Evolutionary conservation across 2,888 invertebrate genomes (phyloP), one percentile per base, ranked within the genome.

Genomic region (Sphecodes monilicornis): DNA sequence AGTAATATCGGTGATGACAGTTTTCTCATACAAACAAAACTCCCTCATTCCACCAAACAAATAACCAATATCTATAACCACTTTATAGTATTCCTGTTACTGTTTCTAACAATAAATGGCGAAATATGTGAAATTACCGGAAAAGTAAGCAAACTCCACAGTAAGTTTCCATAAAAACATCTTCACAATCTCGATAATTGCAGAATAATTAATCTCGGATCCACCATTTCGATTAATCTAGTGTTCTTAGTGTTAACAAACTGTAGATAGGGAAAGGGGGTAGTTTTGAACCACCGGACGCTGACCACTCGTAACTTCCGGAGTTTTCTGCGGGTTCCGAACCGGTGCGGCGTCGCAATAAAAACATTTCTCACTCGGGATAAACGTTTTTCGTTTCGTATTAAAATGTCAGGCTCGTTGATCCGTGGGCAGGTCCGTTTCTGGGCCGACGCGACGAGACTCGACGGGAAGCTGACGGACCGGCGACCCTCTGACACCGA

Each of bases 401-500:
- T 88, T 81, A 80, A 72, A 83, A 89, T 79, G 81, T 84, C 76
- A 80, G 66, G 75, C 84, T 84, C 87, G 82, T 76, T 85, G 76
- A 86, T 89, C 78, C 84, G 76, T 74, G 66, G 76, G 68, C 73
- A 71, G 68, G 89, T 82, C 82, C 78, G 90, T 85, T 89, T 85
- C 80, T 85, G 81, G 82, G 84, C 84, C 89, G 87, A 79, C 60
- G 60, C 60, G 60, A 60, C 29, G 50, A 11, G 41, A 41, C 41
- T 22, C 29, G 60, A 29, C 84, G 88, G 82, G 81, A 89, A 88
- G 82, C 86, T 86, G 90, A 87, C 87, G 89, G 82, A 90, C 87
- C 66, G 85, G 89, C 90, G 91, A 91, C 91, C 90, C 92, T 92
- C 91, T 91, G 93, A 93, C 92, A 93, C 92, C 90, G 90, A 91